phyloP scores from a whole-genome alignment of 2,797 vertebrate species.

The Lacerta viridis region DNA sequence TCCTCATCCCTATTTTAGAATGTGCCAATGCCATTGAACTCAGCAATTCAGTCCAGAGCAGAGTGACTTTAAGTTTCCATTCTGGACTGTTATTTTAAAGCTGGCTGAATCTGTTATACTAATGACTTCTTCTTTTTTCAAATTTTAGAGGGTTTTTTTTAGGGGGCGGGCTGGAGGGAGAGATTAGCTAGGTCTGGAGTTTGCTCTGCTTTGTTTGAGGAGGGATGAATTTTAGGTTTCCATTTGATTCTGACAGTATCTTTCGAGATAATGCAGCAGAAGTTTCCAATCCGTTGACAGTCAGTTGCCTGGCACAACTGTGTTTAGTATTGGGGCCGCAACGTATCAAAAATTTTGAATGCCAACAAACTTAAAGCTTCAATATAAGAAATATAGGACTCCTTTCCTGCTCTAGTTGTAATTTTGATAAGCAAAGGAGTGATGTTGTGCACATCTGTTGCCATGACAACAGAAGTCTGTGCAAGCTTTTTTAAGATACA shows the following conservation, averaged over 20 bases:
- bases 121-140: not conserved
- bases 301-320: constrained; percentile 12
- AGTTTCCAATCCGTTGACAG: constrained; percentile 5
- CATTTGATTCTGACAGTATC: constrained; percentile 1
- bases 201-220: not conserved
- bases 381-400: constrained; percentile 66
- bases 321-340: constrained; percentile 1
- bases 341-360: constrained; percentile 53
- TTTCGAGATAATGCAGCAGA: constrained; percentile 3
- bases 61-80: not conserved
- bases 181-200: too few species aligned
- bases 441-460: constrained; percentile 85
- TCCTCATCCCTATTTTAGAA: not conserved
- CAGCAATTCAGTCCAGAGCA: not conserved
- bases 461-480: constrained; percentile 87
- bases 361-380: constrained; percentile 61
- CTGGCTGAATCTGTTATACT: not conserved
- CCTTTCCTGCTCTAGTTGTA: constrained; percentile 78
- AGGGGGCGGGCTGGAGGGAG: too few species aligned
- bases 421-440: constrained; percentile 88
- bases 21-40: not conserved
- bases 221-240: not conserved
- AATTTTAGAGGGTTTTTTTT: not conserved
- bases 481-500: constrained; percentile 80
- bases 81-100: not conserved